phyloP scores from a whole-genome alignment of 2,797 vertebrate species.

The Tenualosa ilisha region DNA sequence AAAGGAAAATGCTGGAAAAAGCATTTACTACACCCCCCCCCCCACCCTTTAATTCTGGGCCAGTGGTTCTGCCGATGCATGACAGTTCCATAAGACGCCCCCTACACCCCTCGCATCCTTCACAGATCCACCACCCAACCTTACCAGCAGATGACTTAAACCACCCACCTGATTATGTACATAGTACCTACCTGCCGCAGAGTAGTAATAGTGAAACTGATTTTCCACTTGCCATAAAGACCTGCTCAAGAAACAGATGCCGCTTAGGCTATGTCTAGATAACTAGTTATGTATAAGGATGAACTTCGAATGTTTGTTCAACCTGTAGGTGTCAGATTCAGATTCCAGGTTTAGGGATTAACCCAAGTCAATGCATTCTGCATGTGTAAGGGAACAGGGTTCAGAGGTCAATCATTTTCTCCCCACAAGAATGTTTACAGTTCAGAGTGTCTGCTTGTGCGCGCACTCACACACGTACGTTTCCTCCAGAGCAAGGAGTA shows the following conservation, averaged over 20 bases:
- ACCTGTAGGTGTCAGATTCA: background rate
- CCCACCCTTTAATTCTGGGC: slow-evolving; percentile 59
- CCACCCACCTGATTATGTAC: background rate
- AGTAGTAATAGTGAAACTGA: slow-evolving; percentile 49
- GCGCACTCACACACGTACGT: background rate
- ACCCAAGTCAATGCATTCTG: background rate
- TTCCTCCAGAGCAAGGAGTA: slow-evolving; percentile 33
- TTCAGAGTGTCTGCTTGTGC: background rate
- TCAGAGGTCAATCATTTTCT: slow-evolving; percentile 45
- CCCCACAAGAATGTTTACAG: slow-evolving; percentile 39
- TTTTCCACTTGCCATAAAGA: slow-evolving; percentile 67
- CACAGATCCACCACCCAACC: slow-evolving; percentile 21
- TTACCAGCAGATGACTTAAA: background rate
- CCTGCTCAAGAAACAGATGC: slow-evolving; percentile 24
- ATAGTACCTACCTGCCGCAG: too few species aligned
- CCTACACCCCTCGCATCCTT: slow-evolving; percentile 54
- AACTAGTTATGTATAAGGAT: background rate
- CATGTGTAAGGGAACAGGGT: background rate
- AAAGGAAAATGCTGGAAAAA: slow-evolving; percentile 77
- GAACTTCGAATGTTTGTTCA: background rate
- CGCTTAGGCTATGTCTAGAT: background rate
- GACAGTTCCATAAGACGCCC: slow-evolving; percentile 68
- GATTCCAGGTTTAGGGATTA: background rate
- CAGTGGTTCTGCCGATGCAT: slow-evolving; percentile 86
- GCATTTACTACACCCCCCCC: slow-evolving; percentile 74